Evolutionary conservation across 2,888 invertebrate genomes (phyloP).

Genomic region (Bimastos eiseni): DNA sequence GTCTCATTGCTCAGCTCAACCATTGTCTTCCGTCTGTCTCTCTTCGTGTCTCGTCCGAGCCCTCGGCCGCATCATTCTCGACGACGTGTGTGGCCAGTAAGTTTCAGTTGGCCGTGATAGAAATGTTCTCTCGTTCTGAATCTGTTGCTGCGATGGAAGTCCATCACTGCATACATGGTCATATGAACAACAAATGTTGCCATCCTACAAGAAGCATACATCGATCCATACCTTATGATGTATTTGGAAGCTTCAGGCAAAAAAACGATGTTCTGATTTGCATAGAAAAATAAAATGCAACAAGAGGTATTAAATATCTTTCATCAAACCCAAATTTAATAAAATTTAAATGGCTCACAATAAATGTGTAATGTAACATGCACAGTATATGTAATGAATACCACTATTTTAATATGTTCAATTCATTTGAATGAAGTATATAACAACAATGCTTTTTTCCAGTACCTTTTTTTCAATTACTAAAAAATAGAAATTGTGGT

Average conservation of each 20-base stretch:
- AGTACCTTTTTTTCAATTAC: too few species aligned
- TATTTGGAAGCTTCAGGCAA: not conserved
- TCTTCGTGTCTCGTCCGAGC: constrained; percentile 17
- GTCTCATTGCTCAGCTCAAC: not conserved
- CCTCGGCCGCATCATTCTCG: not conserved
- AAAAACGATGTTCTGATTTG: not conserved
- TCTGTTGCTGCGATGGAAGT: not conserved
- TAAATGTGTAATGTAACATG: not conserved
- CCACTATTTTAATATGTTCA: not conserved
- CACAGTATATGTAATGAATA: not conserved
- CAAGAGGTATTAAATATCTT: not conserved
- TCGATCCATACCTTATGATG: not conserved
- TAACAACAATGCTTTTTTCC: too few species aligned
- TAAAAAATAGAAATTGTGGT: too few species aligned
- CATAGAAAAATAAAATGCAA: not conserved
- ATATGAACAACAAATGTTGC: constrained; percentile 34
- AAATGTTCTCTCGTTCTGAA: not conserved
- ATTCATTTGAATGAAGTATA: too few species aligned
- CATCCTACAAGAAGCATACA: constrained; percentile 9
- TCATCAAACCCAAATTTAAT: not conserved
- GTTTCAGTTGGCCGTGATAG: not conserved
- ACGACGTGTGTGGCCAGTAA: not conserved
- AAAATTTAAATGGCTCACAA: not conserved
- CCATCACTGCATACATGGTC: constrained; percentile 7
- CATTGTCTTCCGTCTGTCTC: constrained; percentile 16